A percentile compares a stretch with the other conserved stretches of the same genome.
phyloP scores from a whole-genome alignment of 2,113 vertebrate species.

The Nothoprocta pentlandii region DNA sequence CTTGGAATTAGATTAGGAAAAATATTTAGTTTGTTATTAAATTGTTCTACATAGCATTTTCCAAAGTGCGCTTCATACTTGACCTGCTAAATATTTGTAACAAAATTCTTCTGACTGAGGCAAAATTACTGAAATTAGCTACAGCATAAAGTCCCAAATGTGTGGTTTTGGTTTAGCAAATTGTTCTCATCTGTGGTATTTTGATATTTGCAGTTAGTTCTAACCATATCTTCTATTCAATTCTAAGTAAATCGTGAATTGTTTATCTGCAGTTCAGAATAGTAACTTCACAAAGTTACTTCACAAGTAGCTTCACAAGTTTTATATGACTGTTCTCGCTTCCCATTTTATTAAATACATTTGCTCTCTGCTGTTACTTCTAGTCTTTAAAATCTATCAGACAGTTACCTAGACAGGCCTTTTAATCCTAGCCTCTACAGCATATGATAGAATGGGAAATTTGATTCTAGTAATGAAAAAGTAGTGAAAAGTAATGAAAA shows the following conservation, averaged over 20 bases:
- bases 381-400: background rate
- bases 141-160: background rate
- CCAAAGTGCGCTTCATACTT: slow-evolving; percentile 13
- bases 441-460: background rate
- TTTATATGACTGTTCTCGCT: background rate
- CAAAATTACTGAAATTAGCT: slow-evolving; percentile 33
- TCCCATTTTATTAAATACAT: accelerated
- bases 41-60: slow-evolving; percentile 6
- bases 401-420: background rate
- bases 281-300: background rate
- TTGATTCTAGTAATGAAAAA: no score
- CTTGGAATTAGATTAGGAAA: slow-evolving; percentile 45
- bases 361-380: background rate
- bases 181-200: slow-evolving; percentile 12
- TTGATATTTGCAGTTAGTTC: slow-evolving; percentile 2
- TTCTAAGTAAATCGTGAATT: background rate
- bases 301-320: background rate
- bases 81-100: slow-evolving; percentile 58
- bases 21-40: slow-evolving; percentile 52
- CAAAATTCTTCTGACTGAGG: background rate
- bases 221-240: background rate
- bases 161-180: background rate
- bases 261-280: background rate
- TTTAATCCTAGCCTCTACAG: background rate
- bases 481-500: no score